A percentile compares a stretch with the other conserved stretches of the same genome.
These are phyloP conservation scores for Oryctes rhinoceros DNA, from an alignment of 1,140 invertebrate species.

Conservation along the genomic window DNA sequence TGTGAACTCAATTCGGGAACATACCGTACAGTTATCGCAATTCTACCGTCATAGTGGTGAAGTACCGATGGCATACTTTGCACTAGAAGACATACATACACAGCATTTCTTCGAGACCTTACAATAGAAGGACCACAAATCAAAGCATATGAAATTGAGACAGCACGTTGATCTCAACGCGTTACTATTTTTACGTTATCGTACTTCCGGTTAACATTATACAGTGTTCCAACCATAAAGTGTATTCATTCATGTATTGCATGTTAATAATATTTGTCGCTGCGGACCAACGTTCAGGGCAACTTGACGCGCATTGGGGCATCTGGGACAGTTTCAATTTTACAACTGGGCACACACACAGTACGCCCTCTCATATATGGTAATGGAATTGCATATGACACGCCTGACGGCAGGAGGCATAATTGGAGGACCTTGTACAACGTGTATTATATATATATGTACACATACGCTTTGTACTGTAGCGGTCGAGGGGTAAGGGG, in stretches of 20 bases:
- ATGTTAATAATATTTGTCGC: constrained; percentile 18
- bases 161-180: too few species aligned
- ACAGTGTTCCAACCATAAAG: background rate
- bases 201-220: background rate
- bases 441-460: constrained; percentile 5
- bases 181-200: too few species aligned
- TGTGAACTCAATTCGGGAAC: too few species aligned
- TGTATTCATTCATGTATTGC: background rate
- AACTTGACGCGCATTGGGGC: background rate
- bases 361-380: constrained; percentile 3
- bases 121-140: too few species aligned
- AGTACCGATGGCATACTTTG: too few species aligned
- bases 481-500: background rate
- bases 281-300: background rate
- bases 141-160: too few species aligned
- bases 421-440: constrained; percentile 7
- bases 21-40: too few species aligned
- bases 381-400: constrained; percentile 19
- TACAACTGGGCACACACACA: constrained; percentile 12
- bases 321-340: constrained; percentile 18
- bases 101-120: too few species aligned
- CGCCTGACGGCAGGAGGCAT: constrained; percentile 1
- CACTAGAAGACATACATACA: too few species aligned
- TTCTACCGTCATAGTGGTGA: too few species aligned
- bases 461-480: background rate